Conservation (phyloP, 2,888 invertebrate species). For the Dynastes tityus region DNA sequence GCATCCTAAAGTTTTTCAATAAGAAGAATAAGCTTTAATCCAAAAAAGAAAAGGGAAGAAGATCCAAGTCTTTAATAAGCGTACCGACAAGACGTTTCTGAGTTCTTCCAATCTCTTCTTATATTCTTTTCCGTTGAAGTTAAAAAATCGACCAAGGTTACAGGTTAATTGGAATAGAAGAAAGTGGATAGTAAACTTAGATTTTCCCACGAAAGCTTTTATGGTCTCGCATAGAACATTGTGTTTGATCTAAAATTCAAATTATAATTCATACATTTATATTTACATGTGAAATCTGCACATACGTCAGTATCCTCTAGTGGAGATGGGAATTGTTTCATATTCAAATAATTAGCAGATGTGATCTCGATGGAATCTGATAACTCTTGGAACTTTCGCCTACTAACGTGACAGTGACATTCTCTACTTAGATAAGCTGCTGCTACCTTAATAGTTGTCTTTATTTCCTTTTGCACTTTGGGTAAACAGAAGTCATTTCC, state of each 20-base stretch:
- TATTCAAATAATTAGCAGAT: not conserved
- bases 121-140: not conserved
- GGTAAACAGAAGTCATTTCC: conserved; percentile 78
- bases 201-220: conserved; percentile 20
- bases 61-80: not conserved
- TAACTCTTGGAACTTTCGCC: conserved; percentile 13
- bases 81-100: conserved; percentile 54
- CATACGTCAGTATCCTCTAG: conserved; percentile 18
- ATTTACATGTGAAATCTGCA: not conserved
- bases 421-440: conserved; percentile 29
- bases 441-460: conserved; percentile 75
- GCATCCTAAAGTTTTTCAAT: conserved; percentile 70
- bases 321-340: conserved; percentile 15
- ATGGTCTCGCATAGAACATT: not conserved
- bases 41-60: too few relatives aligned
- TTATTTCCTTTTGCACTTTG: conserved; percentile 75
- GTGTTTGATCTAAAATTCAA: conserved; percentile 12
- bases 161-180: not conserved
- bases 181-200: not conserved
- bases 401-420: conserved; percentile 32
- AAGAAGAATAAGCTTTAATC: too few relatives aligned
- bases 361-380: not conserved
- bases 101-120: conserved; percentile 70
- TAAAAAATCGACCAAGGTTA: not conserved
- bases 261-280: not conserved